Base-by-base conservation (phyloP, 2,797 vertebrate genomes). In the Gouania willdenowi region DNA sequence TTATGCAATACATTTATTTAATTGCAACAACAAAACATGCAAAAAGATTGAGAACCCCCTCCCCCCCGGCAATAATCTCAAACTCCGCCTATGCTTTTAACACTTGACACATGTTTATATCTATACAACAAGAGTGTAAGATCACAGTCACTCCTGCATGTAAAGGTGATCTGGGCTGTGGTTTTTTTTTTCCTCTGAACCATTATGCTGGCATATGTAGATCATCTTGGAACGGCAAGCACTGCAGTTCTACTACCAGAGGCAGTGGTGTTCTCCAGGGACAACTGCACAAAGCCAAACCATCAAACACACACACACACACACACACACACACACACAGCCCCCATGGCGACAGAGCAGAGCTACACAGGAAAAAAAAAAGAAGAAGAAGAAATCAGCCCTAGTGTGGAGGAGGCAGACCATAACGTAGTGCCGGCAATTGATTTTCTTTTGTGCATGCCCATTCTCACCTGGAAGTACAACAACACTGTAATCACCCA, bases 401-500 rank as follows among this genome's bases (percentile, higher is more conserved):
- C n/a, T n/a, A 9, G 26, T 45, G n/a, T 65, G 64, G 53, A 57
- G 44, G 57, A 42, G 58, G 50, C 56, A 33, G 47, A 59, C 51
- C 50, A 17, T 49, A 37, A 56, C 53, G 21, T 29, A 43, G 41
- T 26, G 35, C 49, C 28, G 43, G 66, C 75, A 77, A 81, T 75
- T 75, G 79, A 85, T 82, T 81, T 76, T 60, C 68, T 68, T 77
- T 69, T 72, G 44, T 55, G 49, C 33, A 52, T 37, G 64, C 42
- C 63, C 57, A 66, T 77, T 78, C 77, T 82, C 66, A 85, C 77
- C 74, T 81, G 79, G 60, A 77, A 72, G 70, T 65, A 60, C 70
- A 78, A 77, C 70, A 80, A 66, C 75, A 72, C 69, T 71, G 70
- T 80, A 80, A 86, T 85, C 72, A 71, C 72, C 62, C 54, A 44